Evolutionary conservation across 2,888 invertebrate species (phyloP).

Genomic region (Ectropis crepuscularia): DNA sequence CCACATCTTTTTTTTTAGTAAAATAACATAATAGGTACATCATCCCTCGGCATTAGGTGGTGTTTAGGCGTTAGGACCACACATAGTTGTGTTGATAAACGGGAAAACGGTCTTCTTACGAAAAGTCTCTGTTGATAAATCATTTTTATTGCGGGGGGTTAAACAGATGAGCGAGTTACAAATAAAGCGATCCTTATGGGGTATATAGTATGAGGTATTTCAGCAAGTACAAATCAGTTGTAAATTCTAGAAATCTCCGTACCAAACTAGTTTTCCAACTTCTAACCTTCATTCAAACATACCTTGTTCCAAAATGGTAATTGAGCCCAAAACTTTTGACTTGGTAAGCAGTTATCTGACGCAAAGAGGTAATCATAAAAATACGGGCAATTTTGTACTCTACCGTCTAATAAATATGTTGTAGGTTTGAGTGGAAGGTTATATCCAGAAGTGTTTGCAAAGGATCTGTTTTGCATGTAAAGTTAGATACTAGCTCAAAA

Average conservation of each 20-base stretch:
- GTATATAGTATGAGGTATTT: not conserved
- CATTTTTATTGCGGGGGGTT: too few species aligned
- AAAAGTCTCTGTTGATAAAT: too few species aligned
- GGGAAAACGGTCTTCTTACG: too few species aligned
- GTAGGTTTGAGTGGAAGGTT: slow-evolving; percentile 3
- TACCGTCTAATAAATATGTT: not conserved
- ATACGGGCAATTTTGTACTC: slow-evolving; percentile 6
- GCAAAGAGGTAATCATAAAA: slow-evolving; percentile 5
- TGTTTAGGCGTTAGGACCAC: too few species aligned
- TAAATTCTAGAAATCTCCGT: slow-evolving; percentile 6
- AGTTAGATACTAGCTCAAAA: slow-evolving; percentile 6
- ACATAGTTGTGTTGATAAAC: too few species aligned
- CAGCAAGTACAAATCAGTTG: not conserved
- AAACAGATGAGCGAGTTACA: too few species aligned
- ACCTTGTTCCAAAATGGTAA: slow-evolving; percentile 24
- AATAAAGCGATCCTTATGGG: too few species aligned
- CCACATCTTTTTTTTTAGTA: too few species aligned
- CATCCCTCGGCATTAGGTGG: too few species aligned
- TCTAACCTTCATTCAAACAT: slow-evolving; percentile 9
- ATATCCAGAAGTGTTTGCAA: slow-evolving; percentile 4
- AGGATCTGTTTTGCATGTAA: slow-evolving; percentile 11
- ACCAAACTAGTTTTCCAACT: slow-evolving; percentile 14
- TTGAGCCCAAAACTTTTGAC: slow-evolving; percentile 25
- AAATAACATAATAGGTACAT: too few species aligned
- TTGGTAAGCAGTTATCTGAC: slow-evolving; percentile 12